Conservation (phyloP, 2,797 vertebrate genomes). For the Anas acuta region DNA sequence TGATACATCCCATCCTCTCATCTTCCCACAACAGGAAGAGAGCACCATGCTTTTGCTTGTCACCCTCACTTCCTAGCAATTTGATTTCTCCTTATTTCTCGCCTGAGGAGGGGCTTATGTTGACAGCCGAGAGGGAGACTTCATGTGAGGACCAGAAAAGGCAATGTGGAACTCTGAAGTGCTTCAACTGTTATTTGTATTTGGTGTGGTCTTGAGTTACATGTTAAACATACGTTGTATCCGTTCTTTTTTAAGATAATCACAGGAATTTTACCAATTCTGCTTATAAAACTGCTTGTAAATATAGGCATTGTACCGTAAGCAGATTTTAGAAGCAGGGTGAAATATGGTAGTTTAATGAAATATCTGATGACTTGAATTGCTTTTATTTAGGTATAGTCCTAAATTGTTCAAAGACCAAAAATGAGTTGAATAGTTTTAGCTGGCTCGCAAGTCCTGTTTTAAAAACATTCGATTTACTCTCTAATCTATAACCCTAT, state of each 20-base stretch:
- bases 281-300: background rate
- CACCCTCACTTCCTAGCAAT: background rate
- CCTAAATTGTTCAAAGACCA: slow-evolving; percentile 2
- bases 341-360: background rate
- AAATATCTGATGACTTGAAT: background rate
- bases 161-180: background rate
- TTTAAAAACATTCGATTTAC: background rate
- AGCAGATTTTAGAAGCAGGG: background rate
- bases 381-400: background rate
- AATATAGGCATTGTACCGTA: background rate
- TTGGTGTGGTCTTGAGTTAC: fast-evolving
- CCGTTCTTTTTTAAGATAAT: background rate
- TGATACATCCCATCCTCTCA: background rate
- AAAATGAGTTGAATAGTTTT: background rate
- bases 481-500: background rate
- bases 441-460: background rate
- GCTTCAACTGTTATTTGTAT: background rate
- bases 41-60: background rate
- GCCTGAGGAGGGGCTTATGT: background rate
- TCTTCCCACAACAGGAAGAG: background rate
- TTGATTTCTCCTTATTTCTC: background rate
- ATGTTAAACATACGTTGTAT: fast-evolving
- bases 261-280: background rate
- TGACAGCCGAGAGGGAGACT: background rate
- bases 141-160: background rate